Conservation (phyloP, 2,888 invertebrate genomes). For the Ochlodes sylvanus region DNA sequence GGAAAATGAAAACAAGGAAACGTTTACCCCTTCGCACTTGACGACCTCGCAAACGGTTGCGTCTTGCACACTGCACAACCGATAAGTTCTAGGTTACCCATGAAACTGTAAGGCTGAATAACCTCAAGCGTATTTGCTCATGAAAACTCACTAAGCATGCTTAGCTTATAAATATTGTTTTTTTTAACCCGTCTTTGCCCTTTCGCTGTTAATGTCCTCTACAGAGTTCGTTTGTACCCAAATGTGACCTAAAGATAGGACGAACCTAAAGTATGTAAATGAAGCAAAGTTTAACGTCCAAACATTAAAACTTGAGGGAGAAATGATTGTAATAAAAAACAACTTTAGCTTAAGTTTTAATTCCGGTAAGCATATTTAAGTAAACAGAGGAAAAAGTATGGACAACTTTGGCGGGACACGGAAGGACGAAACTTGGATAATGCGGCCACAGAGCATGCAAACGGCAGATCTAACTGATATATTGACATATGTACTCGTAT, state of each 20-base stretch:
- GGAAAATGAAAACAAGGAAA: slow-evolving; percentile 15
- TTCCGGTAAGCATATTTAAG: slow-evolving; percentile 62
- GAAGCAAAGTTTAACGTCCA: slow-evolving; percentile 16
- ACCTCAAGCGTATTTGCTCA: too few species aligned
- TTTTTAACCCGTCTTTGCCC: too few species aligned
- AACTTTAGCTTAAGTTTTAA: slow-evolving; percentile 60
- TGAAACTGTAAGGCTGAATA: neutral
- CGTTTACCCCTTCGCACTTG: slow-evolving; percentile 2
- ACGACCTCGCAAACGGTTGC: neutral
- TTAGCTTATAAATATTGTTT: too few species aligned
- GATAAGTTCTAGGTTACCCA: neutral
- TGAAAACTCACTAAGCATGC: too few species aligned
- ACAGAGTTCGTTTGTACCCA: neutral
- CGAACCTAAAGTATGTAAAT: slow-evolving; percentile 16
- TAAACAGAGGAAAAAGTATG: slow-evolving; percentile 58
- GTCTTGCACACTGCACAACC: neutral
- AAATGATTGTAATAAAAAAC: slow-evolving; percentile 60
- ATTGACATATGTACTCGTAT: too few species aligned
- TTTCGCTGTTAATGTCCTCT: neutral
- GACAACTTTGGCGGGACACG: slow-evolving; percentile 52
- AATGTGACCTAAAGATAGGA: slow-evolving; percentile 3
- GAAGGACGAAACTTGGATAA: slow-evolving; percentile 46
- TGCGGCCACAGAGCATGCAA: slow-evolving; percentile 47
- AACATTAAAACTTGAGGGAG: slow-evolving; percentile 42
- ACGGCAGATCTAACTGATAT: neutral